A percentile compares a stretch with the other conserved stretches of the same genome.
These are phyloP conservation scores for Myotis daubentonii DNA, from an alignment of 2,797 vertebrate species.

Conservation along the genomic window DNA sequence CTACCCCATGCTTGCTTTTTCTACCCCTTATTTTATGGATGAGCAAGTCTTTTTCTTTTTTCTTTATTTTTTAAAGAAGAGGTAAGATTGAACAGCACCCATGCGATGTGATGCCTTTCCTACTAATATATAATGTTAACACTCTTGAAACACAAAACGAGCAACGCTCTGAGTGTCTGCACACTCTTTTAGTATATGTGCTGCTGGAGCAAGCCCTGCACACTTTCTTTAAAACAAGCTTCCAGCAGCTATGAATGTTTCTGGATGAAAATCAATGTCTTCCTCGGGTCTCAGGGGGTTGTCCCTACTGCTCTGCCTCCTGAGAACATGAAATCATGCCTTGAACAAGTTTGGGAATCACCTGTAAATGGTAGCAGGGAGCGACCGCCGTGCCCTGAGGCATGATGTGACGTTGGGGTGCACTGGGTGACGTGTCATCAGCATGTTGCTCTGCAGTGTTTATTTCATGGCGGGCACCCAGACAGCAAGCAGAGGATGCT, in stretches of 20 bases:
- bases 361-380: neutral
- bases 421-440: no score
- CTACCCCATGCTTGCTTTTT: no score
- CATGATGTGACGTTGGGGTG: rapidly evolving
- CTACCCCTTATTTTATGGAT: neutral
- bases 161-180: neutral
- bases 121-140: neutral
- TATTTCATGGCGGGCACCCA: neutral
- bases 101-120: neutral
- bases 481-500: rapidly evolving
- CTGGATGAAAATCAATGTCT: neutral
- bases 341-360: neutral
- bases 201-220: neutral
- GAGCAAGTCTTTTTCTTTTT: neutral
- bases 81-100: neutral
- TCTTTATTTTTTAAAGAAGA: neutral
- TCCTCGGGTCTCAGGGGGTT: neutral
- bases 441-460: rapidly evolving
- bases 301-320: neutral
- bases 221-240: neutral
- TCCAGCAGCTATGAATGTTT: neutral
- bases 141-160: neutral
- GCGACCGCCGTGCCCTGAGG: neutral
- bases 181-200: neutral
- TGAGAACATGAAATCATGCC: neutral